Percentiles rank a stretch among this genome's conserved stretches.
phyloP scores from a whole-genome alignment of 2,113 vertebrate species.

The Tenrec ecaudatus region DNA sequence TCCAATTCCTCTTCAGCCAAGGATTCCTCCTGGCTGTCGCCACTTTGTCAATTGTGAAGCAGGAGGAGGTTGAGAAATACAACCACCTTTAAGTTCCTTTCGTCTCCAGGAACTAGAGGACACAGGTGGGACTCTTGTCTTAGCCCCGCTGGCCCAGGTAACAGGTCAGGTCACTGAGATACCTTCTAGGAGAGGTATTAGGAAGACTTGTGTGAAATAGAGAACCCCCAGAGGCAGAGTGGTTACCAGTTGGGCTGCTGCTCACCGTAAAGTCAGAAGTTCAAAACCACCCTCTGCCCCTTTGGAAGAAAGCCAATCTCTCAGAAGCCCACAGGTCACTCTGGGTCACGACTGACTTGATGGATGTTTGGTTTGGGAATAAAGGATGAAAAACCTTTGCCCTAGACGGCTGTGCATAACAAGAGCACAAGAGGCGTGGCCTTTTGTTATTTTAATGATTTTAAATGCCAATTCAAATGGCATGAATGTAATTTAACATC shows the following conservation, averaged over 20 bases:
- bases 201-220: background rate
- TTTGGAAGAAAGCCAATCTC: too few relatives aligned
- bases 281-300: too few relatives aligned
- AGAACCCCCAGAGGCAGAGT: too few relatives aligned
- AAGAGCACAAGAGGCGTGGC: background rate
- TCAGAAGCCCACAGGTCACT: too few relatives aligned
- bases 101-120: background rate
- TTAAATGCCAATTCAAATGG: background rate
- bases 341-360: too few relatives aligned
- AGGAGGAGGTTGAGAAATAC: background rate
- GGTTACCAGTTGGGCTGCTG: too few relatives aligned
- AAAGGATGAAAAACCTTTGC: background rate
- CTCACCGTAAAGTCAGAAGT: too few relatives aligned
- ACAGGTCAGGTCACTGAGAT: background rate
- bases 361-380: background rate
- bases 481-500: background rate
- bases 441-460: background rate
- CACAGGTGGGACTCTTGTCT: too few relatives aligned
- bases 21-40: background rate
- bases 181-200: background rate
- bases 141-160: background rate
- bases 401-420: background rate
- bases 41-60: background rate
- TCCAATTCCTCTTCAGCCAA: background rate
- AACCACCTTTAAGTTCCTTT: fast-evolving